phyloP scores from a whole-genome alignment of 2,797 vertebrate genomes.

The Halcyon leucocephala region DNA sequence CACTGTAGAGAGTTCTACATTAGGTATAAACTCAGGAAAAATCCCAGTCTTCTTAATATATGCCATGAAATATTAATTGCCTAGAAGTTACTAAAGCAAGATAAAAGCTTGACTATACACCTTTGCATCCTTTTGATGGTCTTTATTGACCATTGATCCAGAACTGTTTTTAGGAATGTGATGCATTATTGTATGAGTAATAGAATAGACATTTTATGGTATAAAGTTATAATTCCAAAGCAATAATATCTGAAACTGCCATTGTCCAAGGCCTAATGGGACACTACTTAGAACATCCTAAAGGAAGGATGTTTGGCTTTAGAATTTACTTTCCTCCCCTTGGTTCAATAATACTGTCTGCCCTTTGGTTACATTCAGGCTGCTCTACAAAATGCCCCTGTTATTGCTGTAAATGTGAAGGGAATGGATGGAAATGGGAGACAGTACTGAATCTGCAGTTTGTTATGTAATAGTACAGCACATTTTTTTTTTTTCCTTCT shows the following conservation, averaged over 20 bases:
- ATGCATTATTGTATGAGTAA: neutral
- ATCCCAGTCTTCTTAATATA: neutral
- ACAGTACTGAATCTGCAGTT: neutral
- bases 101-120: conserved; percentile 61
- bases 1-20: conserved; percentile 59
- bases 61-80: conserved; percentile 69
- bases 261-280: neutral
- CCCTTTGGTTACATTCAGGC: neutral
- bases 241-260: neutral
- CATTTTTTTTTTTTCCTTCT: neutral
- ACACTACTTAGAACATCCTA: neutral
- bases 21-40: conserved; percentile 64
- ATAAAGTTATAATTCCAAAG: neutral
- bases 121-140: conserved; percentile 35
- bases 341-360: neutral
- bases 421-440: neutral
- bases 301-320: neutral
- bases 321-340: neutral
- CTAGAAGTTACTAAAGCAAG: conserved; percentile 45
- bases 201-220: neutral
- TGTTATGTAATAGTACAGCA: neutral
- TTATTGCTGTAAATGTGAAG: neutral
- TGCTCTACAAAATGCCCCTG: neutral
- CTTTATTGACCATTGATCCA: conserved; percentile 18
- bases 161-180: conserved; percentile 11